Base-by-base conservation (phyloP, 2,888 invertebrate species). In the Microdon myrmicae region DNA sequence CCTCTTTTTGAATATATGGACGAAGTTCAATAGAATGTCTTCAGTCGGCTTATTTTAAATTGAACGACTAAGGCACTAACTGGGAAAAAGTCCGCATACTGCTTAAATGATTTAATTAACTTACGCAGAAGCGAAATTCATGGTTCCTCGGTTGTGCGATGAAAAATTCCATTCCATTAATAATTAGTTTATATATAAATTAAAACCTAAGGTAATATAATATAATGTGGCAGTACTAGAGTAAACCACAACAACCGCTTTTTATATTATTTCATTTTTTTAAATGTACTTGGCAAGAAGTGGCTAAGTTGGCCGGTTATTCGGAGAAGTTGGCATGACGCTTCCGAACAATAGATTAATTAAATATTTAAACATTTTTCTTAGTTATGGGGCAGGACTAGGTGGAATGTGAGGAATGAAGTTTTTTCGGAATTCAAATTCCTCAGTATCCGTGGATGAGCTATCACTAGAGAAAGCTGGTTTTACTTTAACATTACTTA, bases 361-460 rank as follows among this genome's bases (percentile, higher is more conserved):
- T 73, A 77, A 76, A 74, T 77, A 77, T 74, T 76, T 77, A 72
- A 77, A 73, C 78, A 78, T 78, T 73, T 74, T 75, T 70, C 75
- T 78, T 77, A 78, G 77, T 76, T 78, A 81, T 74, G 81, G 81
- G 55, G 81, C 81, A 64, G 81, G 81, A 69, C 81, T 81, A 14
- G 81, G 81, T 53, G 81, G 81, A 45, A 81, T 72, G 26, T 79
- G 75, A 23, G 77, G 75, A 32, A 74, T 72, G 60, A 77, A 77
- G 44, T 80, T 79, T 38, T 73, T 73, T 34, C 75, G 74, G 67
- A 79, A 80, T 54, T 78, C 78, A 61, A 78, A 76, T 56, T 75
- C 75, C 69, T 75, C 80, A 49, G 80, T 78, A 60, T 79, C 79
- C 8, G 79, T 77, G 47, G 81, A 79, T 56, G 79, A 76, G 68